Conservation (phyloP, 2,797 vertebrate genomes). For the Gymnothorax javanicus region DNA sequence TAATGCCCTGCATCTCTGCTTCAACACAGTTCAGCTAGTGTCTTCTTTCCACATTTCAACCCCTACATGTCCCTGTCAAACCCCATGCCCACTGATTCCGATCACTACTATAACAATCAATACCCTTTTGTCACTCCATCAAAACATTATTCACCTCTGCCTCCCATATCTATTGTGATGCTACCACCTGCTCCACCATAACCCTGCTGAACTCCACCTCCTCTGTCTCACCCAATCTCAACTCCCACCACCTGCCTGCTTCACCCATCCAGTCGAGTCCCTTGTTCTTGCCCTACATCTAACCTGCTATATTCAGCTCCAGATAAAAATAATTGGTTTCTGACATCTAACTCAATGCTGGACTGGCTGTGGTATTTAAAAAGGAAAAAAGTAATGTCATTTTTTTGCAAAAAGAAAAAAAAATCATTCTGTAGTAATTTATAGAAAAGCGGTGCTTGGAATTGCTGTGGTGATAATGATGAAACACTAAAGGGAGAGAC, state of each 20-base stretch:
- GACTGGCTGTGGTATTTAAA: slow-evolving; percentile 6
- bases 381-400: slow-evolving; percentile 4
- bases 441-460: background rate
- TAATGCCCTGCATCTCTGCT: background rate
- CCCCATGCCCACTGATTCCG: background rate
- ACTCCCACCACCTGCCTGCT: background rate
- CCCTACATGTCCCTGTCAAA: background rate
- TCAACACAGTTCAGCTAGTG: background rate
- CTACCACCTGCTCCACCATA: background rate
- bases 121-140: background rate
- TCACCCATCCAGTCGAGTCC: background rate
- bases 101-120: background rate
- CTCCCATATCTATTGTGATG: background rate
- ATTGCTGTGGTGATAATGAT: background rate
- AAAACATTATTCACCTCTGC: background rate
- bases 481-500: background rate
- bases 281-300: slow-evolving; percentile 9
- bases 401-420: background rate
- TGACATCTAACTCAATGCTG: background rate
- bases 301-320: slow-evolving; percentile 16
- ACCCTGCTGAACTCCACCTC: background rate
- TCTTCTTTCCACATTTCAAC: background rate
- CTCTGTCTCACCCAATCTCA: background rate
- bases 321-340: slow-evolving; percentile 23
- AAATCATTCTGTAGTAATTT: slow-evolving; percentile 13